A percentile compares a stretch with the other conserved stretches of the same genome.
Conservation (phyloP, 2,797 vertebrate species). For the Peromyscus attwateri region DNA sequence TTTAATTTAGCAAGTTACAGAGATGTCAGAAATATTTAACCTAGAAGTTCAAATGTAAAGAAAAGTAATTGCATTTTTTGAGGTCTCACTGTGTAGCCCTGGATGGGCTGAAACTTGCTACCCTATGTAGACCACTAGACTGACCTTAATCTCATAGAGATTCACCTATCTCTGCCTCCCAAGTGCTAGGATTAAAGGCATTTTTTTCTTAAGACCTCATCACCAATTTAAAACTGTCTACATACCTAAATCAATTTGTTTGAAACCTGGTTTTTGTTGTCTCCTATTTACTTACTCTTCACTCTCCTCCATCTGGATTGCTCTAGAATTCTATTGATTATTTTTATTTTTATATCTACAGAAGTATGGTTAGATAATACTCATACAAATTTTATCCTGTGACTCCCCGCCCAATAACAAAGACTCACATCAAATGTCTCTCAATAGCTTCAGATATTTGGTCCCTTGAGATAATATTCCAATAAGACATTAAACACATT, state of each 20-base stretch:
- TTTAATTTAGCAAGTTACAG: not conserved
- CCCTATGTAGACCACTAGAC: not conserved
- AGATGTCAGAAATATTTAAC: slow-evolving; percentile 55
- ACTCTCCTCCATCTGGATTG: not conserved
- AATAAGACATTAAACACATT: slow-evolving; percentile 57
- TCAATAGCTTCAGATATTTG: slow-evolving; percentile 61
- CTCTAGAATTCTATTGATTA: slow-evolving; percentile 33
- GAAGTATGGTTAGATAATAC: slow-evolving; percentile 37
- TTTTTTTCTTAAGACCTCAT: not conserved
- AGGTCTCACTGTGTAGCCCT: not conserved
- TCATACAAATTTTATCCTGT: slow-evolving; percentile 33
- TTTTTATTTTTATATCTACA: slow-evolving; percentile 48
- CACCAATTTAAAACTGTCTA: slow-evolving; percentile 49
- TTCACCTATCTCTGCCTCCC: not conserved
- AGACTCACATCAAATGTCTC: slow-evolving; percentile 68
- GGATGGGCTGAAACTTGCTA: not conserved
- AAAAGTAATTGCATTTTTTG: not conserved
- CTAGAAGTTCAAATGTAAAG: slow-evolving; percentile 55
- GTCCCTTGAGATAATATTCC: slow-evolving; percentile 65
- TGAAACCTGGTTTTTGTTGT: not conserved
- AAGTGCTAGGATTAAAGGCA: not conserved
- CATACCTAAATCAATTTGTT: slow-evolving; percentile 14
- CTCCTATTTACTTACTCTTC: not conserved
- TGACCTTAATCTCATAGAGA: not conserved
- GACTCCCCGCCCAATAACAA: slow-evolving; percentile 31